Evolutionary conservation across 2,113 vertebrate genomes (phyloP).

Genomic region (Muntiacus reevesi): DNA sequence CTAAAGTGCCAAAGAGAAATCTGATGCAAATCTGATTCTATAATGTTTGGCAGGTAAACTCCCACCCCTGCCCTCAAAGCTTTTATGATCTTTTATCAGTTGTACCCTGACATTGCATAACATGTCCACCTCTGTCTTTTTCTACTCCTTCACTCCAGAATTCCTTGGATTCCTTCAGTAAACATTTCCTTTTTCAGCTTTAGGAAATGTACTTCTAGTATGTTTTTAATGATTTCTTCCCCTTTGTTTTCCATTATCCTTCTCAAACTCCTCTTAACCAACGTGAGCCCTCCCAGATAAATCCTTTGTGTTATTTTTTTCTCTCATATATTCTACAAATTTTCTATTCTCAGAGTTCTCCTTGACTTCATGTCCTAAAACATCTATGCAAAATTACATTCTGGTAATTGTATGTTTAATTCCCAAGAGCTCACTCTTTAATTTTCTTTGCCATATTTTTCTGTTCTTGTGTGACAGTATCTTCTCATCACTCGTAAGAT

Average conservation of each 20-base stretch:
- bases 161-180: background rate
- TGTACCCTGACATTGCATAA: background rate
- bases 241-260: conserved; percentile 41
- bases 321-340: background rate
- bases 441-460: conserved; percentile 10
- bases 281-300: background rate
- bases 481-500: background rate
- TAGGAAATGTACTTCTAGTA: background rate
- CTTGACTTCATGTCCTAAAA: background rate
- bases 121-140: background rate
- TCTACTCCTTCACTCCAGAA: background rate
- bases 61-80: background rate
- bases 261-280: background rate
- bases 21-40: background rate
- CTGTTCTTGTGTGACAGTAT: background rate
- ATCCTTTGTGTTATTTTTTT: background rate
- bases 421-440: background rate
- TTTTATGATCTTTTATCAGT: background rate
- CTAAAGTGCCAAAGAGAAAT: background rate
- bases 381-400: conserved; percentile 3
- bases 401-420: background rate
- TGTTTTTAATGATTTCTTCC: background rate
- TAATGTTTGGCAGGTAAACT: background rate
- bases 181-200: background rate
- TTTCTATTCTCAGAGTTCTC: background rate